A percentile compares a stretch with the other conserved stretches of the same genome.
These are phyloP conservation scores for Hymenopus coronatus DNA, from an alignment of 2,888 invertebrate species.

Conservation along the genomic window DNA sequence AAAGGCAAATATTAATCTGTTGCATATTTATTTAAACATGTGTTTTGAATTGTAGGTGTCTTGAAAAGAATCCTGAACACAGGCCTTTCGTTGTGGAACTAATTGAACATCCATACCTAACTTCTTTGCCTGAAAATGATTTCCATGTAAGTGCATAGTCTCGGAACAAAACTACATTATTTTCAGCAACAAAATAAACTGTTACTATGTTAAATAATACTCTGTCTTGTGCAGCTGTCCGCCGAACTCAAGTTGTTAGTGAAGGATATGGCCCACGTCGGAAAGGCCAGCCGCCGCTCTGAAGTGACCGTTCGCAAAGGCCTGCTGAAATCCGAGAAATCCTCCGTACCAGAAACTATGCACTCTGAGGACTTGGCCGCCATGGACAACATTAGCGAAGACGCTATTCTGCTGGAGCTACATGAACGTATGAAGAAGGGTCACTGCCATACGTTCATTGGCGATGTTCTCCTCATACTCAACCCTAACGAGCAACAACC, in stretches of 20 bases:
- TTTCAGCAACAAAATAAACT: no score
- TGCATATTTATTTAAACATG: no score
- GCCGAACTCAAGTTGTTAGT: constrained; percentile 67
- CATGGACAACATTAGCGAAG: constrained; percentile 70
- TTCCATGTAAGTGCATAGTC: constrained; percentile 60
- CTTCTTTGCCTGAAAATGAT: constrained; percentile 74
- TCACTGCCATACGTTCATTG: constrained; percentile 72
- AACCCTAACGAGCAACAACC: constrained; percentile 75
- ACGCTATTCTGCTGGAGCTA: constrained; percentile 64
- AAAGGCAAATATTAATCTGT: no score
- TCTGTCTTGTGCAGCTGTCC: constrained; percentile 55
- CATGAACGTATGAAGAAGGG: constrained; percentile 66
- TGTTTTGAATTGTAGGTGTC: constrained; percentile 59
- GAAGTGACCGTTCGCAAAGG: constrained; percentile 24
- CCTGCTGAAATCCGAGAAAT: constrained; percentile 30
- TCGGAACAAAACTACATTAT: no score
- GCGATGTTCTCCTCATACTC: constrained; percentile 73
- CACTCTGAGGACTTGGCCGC: constrained; percentile 81
- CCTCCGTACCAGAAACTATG: constrained; percentile 64
- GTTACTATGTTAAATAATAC: no score
- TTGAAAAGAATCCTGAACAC: constrained; percentile 84
- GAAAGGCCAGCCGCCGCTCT: not conserved
- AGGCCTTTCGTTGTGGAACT: constrained; percentile 79
- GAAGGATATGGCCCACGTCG: constrained; percentile 51
- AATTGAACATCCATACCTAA: constrained; percentile 80